A percentile compares a stretch with the other conserved stretches of the same genome.
phyloP scores from a whole-genome alignment of 2,888 invertebrate genomes.

The Ectemnius cavifrons region DNA sequence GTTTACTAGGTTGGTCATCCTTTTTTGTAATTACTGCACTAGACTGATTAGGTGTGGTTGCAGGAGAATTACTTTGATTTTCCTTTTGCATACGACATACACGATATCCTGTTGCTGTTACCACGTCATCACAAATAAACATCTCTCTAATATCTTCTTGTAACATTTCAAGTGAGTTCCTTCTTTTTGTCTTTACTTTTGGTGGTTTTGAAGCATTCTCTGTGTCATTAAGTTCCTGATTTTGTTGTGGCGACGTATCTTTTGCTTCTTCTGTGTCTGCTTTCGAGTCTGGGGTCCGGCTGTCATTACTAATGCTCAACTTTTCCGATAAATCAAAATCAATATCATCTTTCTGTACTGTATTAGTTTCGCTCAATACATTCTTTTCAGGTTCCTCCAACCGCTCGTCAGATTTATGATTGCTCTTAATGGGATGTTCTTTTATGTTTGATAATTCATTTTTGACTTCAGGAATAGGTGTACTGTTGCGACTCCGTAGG shows the following conservation, averaged over 20 bases:
- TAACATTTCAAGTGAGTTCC: constrained; percentile 82
- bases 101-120: constrained; percentile 83
- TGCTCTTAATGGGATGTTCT: too few species aligned
- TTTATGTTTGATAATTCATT: too few species aligned
- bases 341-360: neutral
- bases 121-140: constrained; percentile 83
- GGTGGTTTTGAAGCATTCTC: constrained; percentile 40
- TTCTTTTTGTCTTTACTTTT: constrained; percentile 61
- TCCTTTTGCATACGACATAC: constrained; percentile 83
- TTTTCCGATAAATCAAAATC: too few species aligned
- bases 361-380: neutral
- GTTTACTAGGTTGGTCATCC: constrained; percentile 31
- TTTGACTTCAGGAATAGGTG: too few species aligned
- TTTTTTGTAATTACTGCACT: constrained; percentile 16
- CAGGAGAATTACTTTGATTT: constrained; percentile 55
- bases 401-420: too few species aligned
- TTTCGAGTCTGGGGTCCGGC: neutral
- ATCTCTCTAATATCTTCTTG: constrained; percentile 86
- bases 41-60: neutral
- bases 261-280: neutral
- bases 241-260: constrained; percentile 14
- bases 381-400: neutral
- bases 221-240: constrained; percentile 36
- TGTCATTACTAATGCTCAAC: too few species aligned
- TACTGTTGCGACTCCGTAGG: constrained; percentile 28